These are phyloP conservation scores for Caloenas nicobarica DNA, from an alignment of 2,113 vertebrate species.

Conservation along the genomic window DNA sequence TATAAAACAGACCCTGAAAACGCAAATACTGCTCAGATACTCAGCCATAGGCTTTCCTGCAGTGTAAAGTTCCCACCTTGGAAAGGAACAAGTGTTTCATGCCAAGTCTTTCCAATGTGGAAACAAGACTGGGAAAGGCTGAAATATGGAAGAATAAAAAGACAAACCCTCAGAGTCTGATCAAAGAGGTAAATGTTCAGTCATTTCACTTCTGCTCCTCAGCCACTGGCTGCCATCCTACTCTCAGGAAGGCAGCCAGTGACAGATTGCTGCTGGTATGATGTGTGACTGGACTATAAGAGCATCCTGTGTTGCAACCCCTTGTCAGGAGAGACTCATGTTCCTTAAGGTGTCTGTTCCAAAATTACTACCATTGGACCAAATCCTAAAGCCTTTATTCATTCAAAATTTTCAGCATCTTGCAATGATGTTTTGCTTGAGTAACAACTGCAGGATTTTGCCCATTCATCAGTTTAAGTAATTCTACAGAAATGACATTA, in stretches of 20 bases:
- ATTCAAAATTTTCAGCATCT: not conserved
- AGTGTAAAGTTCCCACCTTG: not conserved
- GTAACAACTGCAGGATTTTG: constrained; percentile 4
- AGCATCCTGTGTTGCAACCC: not conserved
- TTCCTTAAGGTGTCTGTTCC: not conserved
- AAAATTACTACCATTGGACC: not conserved
- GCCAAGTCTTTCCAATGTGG: not conserved
- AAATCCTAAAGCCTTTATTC: not conserved
- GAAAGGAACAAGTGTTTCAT: not conserved
- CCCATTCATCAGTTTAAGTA: not conserved
- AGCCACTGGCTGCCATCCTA: not conserved
- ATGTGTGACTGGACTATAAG: not conserved
- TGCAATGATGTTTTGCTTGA: not conserved
- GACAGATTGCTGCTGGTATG: not conserved
- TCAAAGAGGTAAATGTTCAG: not conserved
- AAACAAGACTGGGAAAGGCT: not conserved
- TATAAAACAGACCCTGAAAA: not conserved
- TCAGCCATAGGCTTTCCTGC: not conserved
- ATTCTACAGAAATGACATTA: not conserved
- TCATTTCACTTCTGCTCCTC: not conserved
- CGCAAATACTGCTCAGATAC: not conserved
- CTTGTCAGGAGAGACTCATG: not conserved
- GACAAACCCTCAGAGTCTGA: not conserved
- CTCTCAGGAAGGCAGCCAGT: not conserved
- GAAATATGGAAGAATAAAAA: not conserved